phyloP scores from a whole-genome alignment of 2,888 invertebrate genomes.

The Venustoraphidia nigricollis region DNA sequence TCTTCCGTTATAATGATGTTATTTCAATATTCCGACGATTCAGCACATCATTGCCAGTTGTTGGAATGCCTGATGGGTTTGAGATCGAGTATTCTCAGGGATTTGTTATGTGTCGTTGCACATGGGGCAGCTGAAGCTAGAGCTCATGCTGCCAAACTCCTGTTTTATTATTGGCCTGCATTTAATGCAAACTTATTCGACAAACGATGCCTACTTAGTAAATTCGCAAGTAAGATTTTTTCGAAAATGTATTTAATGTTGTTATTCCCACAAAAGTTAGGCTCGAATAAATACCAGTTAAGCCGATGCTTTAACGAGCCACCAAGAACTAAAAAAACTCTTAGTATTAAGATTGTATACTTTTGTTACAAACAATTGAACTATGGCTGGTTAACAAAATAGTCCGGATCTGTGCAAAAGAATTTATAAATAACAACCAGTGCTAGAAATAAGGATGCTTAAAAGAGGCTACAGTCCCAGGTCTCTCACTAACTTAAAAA shows the following conservation, averaged over 20 bases:
- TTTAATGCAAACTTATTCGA: conserved; percentile 90
- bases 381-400: no score
- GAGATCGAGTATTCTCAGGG: conserved; percentile 80
- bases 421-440: no score
- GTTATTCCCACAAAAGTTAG: not conserved
- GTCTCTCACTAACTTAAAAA: no score
- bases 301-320: no score
- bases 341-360: no score
- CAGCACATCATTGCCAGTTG: conserved; percentile 91
- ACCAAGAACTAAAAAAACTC: no score
- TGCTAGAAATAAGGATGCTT: no score
- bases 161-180: conserved; percentile 99
- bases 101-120: conserved; percentile 88
- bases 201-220: conserved; percentile 70
- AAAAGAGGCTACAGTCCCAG: no score
- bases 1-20: conserved; percentile 95
- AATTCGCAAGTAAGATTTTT: conserved; percentile 57
- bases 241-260: not conserved
- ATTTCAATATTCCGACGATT: conserved; percentile 87
- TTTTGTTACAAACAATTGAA: no score
- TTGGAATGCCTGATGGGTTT: conserved; percentile 91
- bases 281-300: no score
- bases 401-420: no score
- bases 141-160: conserved; percentile 88
- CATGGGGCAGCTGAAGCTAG: conserved; percentile 89